Evolutionary conservation across 1,140 invertebrate species (phyloP).

Genomic region (Tetragonula clypearis): DNA sequence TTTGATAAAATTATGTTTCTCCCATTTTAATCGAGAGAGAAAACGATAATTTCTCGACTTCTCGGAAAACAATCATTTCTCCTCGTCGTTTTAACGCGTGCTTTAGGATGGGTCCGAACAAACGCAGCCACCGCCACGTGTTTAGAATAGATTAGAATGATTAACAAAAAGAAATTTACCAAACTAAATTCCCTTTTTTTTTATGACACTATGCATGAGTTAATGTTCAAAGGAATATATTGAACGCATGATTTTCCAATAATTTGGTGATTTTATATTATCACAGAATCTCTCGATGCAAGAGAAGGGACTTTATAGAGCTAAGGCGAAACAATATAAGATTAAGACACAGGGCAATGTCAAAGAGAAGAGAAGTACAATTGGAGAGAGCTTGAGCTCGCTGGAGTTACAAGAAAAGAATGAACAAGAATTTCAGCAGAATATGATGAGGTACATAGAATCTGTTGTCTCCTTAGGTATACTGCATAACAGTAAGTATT

Average conservation of each 20-base stretch:
- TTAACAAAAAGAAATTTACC: neutral
- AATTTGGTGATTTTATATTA: neutral
- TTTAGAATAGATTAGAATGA: no score
- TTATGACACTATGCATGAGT: no score
- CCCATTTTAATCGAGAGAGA: no score
- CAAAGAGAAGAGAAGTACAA: slow-evolving; percentile 53
- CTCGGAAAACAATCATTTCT: no score
- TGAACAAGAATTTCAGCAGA: slow-evolving; percentile 49
- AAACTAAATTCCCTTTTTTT: neutral
- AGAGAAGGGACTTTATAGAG: slow-evolving; percentile 59
- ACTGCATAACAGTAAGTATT: slow-evolving; percentile 51
- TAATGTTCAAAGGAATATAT: neutral
- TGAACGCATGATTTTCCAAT: neutral
- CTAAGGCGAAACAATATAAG: slow-evolving; percentile 56
- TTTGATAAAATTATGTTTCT: no score
- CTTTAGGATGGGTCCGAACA: no score
- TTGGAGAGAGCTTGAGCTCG: slow-evolving; percentile 61
- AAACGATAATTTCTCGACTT: no score
- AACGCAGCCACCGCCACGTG: neutral
- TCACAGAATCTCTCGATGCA: slow-evolving; percentile 53
- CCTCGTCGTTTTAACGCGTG: no score
- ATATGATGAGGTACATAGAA: slow-evolving; percentile 67
- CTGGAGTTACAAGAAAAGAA: slow-evolving; percentile 33
- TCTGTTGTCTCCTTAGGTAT: slow-evolving; percentile 33
- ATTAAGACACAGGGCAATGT: neutral